Base-by-base conservation (phyloP, 2,797 vertebrate species). In the Melanotaenia maccullochi region DNA sequence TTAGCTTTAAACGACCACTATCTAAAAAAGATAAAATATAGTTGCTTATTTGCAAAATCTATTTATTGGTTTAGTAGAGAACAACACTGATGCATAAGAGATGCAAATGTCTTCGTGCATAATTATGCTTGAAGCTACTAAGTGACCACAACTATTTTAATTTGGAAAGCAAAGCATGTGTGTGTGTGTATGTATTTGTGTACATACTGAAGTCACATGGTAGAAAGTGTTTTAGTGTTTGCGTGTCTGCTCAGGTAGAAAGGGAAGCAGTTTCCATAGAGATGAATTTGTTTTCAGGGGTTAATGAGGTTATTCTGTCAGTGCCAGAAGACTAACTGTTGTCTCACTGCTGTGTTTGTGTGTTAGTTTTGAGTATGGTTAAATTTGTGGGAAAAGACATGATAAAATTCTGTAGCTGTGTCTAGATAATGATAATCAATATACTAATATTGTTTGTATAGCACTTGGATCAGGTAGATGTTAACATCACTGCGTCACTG, bases 111-210 rank as follows among this genome's bases (percentile, higher is more conserved):
- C 3, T 3, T 20, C 16, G 20, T 24, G 24, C 22, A 55, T 1
- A 56, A 11, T 36, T 40, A 30, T 20, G 2, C 9, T 3, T 38
- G 3, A 6, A 35, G 20, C 0, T 0, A 55, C 16, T 5, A 20
- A 44, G 16, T 18, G 42, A 44, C 42, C 18, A 42, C 12, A 25
- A 24, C 24, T 9, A 1, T 35, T 5, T 14, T 35, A 9, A 70
- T 80, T 68, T 84, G 77, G 6, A 68, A 63, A 81, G n/a, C 47
- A 28, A 73, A 71, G 52, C 63, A 14, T 16, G 57, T 22, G 36
- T 47, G 28, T 56, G 30, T 57, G 3, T 51, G 36, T 70, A 5
- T 62, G 56, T 57, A n/a, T 44, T 13, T 40, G 3, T 16, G 38
- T 40, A 35, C 8, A 1, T 35, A 9, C 33, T 35, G 36, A 44